Percentiles rank a stretch among this genome's conserved stretches.
Evolutionary conservation across 2,888 invertebrate genomes (phyloP).

Genomic region (Aethes cnicana): DNA sequence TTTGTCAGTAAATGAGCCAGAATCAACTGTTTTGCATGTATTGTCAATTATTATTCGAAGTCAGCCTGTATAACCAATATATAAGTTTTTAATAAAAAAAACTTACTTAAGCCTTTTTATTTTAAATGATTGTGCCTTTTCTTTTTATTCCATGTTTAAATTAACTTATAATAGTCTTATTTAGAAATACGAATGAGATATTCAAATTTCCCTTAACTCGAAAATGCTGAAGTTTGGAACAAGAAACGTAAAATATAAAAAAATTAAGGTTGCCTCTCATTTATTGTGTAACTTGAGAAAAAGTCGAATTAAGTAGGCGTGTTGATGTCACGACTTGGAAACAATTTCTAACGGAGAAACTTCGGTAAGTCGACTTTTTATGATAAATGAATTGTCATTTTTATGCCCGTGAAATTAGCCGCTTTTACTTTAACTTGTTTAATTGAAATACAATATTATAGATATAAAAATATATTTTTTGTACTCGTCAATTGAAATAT

Average conservation of each 20-base stretch:
- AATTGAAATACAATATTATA: slow-evolving; percentile 13
- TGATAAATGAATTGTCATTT: slow-evolving; percentile 28
- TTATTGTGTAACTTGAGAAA: slow-evolving; percentile 54
- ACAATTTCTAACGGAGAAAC: slow-evolving; percentile 43
- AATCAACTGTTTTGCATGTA: no score
- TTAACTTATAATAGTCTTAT: neutral
- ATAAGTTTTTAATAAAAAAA: no score
- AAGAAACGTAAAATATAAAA: slow-evolving; percentile 56
- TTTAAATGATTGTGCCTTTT: no score
- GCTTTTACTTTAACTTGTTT: slow-evolving; percentile 14
- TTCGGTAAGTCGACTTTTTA: slow-evolving; percentile 40
- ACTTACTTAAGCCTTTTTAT: no score
- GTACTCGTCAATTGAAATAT: neutral
- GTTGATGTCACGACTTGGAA: slow-evolving; percentile 50
- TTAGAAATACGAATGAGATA: slow-evolving; percentile 42
- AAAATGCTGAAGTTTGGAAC: slow-evolving; percentile 47
- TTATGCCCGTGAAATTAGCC: slow-evolving; percentile 20
- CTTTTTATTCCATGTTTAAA: neutral
- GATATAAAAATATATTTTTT: neutral
- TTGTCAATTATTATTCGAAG: no score
- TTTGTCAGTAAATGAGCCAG: no score
- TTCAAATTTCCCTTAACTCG: slow-evolving; percentile 41
- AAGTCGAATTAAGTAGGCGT: slow-evolving; percentile 57
- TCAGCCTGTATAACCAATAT: no score
- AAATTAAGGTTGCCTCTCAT: slow-evolving; percentile 49